These are phyloP conservation scores for Siphamia tubifer DNA, from an alignment of 2,113 vertebrate species.

Conservation along the genomic window DNA sequence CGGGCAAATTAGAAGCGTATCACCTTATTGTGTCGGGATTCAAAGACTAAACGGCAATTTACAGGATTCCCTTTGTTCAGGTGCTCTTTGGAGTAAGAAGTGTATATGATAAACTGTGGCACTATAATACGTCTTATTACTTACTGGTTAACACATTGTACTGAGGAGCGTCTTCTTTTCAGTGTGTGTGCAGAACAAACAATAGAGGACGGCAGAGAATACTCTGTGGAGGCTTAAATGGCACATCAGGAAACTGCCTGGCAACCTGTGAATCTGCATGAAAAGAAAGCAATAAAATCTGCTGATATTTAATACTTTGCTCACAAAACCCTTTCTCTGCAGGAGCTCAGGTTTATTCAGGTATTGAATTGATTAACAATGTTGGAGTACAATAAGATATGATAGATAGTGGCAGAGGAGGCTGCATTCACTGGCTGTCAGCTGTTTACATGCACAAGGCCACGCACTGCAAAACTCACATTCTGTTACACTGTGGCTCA, in stretches of 20 bases:
- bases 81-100: too few species aligned
- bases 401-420: slow-evolving; percentile 32
- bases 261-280: slow-evolving; percentile 23
- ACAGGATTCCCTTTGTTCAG: not conserved
- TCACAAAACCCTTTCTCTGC: slow-evolving; percentile 53
- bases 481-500: not conserved
- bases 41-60: too few species aligned
- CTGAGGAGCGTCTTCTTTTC: not conserved
- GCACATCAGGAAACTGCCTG: slow-evolving; percentile 40
- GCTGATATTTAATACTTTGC: slow-evolving; percentile 54
- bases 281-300: slow-evolving; percentile 61
- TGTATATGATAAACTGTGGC: too few species aligned
- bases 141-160: slow-evolving; percentile 7
- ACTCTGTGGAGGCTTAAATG: slow-evolving; percentile 5
- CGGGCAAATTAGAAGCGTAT: too few species aligned
- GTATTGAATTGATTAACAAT: slow-evolving; percentile 61
- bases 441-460: slow-evolving; percentile 4
- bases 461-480: slow-evolving; percentile 2
- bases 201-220: slow-evolving; percentile 1
- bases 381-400: slow-evolving; percentile 55
- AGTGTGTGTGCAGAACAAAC: not conserved
- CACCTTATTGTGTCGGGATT: too few species aligned
- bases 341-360: slow-evolving; percentile 44
- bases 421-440: slow-evolving; percentile 33
- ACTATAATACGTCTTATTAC: too few species aligned